phyloP scores from a whole-genome alignment of 1,140 invertebrate species.

The Homarus americanus region DNA sequence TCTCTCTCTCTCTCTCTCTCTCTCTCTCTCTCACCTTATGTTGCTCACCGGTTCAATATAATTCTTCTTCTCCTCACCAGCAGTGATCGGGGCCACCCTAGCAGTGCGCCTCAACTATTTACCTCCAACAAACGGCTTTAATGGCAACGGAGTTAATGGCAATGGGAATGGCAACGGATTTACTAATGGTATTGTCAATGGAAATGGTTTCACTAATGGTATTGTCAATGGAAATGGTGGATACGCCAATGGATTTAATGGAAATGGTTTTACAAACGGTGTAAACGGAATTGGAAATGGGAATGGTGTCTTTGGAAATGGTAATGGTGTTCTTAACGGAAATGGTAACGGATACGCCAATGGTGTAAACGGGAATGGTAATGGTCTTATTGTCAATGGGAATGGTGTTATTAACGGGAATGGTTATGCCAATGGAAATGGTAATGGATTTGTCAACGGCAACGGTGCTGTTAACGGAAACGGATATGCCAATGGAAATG shows the following conservation, averaged over 20 bases:
- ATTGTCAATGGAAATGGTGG: slow-evolving; percentile 20
- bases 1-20: too few relatives aligned
- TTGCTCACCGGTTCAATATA: too few relatives aligned
- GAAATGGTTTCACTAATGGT: not conserved
- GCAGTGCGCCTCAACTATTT: slow-evolving; percentile 31
- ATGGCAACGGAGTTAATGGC: slow-evolving; percentile 21
- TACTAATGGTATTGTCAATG: not conserved
- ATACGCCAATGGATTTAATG: slow-evolving; percentile 21
- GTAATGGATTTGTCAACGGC: too few relatives aligned
- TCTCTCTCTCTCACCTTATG: too few relatives aligned
- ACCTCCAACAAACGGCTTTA: slow-evolving; percentile 30
- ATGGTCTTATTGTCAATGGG: too few relatives aligned
- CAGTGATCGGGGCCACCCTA: not conserved
- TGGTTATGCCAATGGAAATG: too few relatives aligned
- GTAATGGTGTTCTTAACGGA: too few relatives aligned
- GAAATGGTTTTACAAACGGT: not conserved
- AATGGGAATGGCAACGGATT: slow-evolving; percentile 9
- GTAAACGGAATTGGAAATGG: not conserved
- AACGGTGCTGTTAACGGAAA: too few relatives aligned
- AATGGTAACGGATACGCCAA: too few relatives aligned
- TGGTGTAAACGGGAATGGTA: too few relatives aligned
- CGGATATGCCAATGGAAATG: slow-evolving; percentile 29
- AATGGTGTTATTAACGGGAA: too few relatives aligned
- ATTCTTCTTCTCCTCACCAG: not conserved
- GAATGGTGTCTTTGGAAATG: too few relatives aligned